phyloP scores from a whole-genome alignment of 2,113 vertebrate species.

The Tauraco erythrolophus region DNA sequence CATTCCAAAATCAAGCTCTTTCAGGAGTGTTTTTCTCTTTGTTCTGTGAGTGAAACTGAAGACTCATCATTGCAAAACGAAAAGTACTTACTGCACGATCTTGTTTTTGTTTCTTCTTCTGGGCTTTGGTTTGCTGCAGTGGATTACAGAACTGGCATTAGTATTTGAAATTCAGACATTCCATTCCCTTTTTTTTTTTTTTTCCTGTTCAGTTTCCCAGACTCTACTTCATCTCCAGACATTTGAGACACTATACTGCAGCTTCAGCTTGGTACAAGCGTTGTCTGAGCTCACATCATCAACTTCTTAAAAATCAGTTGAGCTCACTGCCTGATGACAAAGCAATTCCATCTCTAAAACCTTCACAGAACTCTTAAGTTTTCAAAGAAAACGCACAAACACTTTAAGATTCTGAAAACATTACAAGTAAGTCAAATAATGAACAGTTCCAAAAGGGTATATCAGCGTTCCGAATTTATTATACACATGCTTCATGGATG shows the following conservation, averaged over 20 bases:
- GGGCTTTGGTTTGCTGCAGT: conserved; percentile 86
- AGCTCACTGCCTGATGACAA: not conserved
- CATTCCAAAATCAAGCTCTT: not conserved
- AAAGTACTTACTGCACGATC: conserved; percentile 87
- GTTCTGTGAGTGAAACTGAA: not conserved
- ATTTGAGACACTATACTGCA: not conserved
- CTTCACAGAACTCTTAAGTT: not conserved
- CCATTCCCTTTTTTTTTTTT: not conserved
- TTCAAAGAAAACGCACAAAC: not conserved
- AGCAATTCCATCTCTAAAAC: not conserved
- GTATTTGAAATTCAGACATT: not conserved
- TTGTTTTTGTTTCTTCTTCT: conserved; percentile 95
- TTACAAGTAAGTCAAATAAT: not conserved
- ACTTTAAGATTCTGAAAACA: not conserved
- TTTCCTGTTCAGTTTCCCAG: not conserved
- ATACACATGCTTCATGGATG: fast-evolving
- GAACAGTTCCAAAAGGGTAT: not conserved
- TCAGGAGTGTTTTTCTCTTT: not conserved
- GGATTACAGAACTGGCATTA: conserved; percentile 4
- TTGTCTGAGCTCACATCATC: not conserved
- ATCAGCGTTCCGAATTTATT: not conserved
- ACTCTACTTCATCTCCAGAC: not conserved
- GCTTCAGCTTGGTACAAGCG: not conserved
- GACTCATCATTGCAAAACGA: not conserved
- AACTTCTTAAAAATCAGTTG: not conserved